Evolutionary conservation across 2,888 invertebrate species (phyloP).

Genomic region (Metacarcinus magister): DNA sequence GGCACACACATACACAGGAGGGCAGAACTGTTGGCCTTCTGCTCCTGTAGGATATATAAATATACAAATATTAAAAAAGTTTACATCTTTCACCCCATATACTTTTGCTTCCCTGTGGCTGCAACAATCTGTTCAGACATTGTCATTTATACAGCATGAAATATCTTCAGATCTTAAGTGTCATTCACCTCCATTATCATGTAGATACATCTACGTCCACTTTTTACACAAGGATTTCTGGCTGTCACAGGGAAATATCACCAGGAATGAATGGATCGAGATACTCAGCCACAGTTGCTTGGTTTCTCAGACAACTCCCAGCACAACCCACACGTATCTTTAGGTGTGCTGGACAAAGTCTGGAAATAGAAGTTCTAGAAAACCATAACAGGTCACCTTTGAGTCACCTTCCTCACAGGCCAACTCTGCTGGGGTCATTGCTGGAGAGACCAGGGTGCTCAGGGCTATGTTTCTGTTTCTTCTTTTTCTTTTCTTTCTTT

Average conservation of each 20-base stretch:
- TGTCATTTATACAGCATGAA: neutral
- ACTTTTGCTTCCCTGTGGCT: neutral
- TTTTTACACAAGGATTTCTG: neutral
- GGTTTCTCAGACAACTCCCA: neutral
- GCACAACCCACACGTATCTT: neutral
- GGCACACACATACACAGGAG: too few species aligned
- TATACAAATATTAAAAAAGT: neutral
- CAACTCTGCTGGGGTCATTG: constrained; percentile 72
- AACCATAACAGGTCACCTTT: neutral
- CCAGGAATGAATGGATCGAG: neutral
- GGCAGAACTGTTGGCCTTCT: too few species aligned
- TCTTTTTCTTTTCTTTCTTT: constrained; percentile 97
- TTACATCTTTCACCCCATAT: neutral
- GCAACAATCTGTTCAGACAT: neutral
- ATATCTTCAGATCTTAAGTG: neutral
- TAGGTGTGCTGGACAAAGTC: neutral
- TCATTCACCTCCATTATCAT: neutral
- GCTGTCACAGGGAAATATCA: neutral
- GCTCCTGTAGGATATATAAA: neutral
- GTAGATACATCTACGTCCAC: neutral
- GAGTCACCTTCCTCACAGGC: constrained; percentile 34
- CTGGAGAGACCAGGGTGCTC: constrained; percentile 89
- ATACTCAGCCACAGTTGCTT: neutral
- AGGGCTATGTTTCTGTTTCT: constrained; percentile 95
- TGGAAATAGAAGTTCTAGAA: neutral